A percentile compares a stretch with the other conserved stretches of the same genome.
Conservation (phyloP, 2,113 vertebrate genomes). For the Lophochroa leadbeateri region DNA sequence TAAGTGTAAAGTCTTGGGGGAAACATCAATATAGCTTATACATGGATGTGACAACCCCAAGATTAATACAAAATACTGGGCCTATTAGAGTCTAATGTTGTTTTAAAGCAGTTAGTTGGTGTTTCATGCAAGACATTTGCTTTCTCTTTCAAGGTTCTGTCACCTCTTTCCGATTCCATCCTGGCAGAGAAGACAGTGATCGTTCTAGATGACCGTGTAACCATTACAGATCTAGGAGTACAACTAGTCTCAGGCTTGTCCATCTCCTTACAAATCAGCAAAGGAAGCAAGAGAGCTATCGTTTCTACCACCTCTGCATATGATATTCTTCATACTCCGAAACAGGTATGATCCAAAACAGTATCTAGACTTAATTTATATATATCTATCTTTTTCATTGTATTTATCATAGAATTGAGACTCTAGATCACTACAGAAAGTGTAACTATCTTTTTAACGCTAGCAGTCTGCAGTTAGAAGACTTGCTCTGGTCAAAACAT, state of each 20-base stretch:
- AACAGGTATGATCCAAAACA: constrained; percentile 77
- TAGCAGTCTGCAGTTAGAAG: neutral
- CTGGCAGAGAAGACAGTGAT: constrained; percentile 95
- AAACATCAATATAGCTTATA: neutral
- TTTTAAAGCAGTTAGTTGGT: neutral
- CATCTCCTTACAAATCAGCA: constrained; percentile 81
- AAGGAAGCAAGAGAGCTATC: constrained; percentile 81
- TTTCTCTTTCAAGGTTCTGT: constrained; percentile 83
- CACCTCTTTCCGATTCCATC: constrained; percentile 93
- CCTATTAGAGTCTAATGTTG: neutral
- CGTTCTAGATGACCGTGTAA: constrained; percentile 92
- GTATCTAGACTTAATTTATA: accelerated
- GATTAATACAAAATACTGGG: neutral
- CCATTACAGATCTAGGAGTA: constrained; percentile 88
- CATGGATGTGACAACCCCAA: neutral
- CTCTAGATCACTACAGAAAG: neutral
- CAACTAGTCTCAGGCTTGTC: constrained; percentile 89
- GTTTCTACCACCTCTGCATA: constrained; percentile 83
- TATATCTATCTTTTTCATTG: neutral
- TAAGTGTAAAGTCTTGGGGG: neutral
- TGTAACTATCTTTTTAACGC: neutral
- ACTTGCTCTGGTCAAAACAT: neutral
- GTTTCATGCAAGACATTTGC: neutral
- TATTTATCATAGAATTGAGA: neutral
- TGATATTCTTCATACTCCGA: constrained; percentile 84